These are phyloP conservation scores for Carlito syrichta DNA, from an alignment of 2,113 vertebrate genomes.

Conservation along the genomic window DNA sequence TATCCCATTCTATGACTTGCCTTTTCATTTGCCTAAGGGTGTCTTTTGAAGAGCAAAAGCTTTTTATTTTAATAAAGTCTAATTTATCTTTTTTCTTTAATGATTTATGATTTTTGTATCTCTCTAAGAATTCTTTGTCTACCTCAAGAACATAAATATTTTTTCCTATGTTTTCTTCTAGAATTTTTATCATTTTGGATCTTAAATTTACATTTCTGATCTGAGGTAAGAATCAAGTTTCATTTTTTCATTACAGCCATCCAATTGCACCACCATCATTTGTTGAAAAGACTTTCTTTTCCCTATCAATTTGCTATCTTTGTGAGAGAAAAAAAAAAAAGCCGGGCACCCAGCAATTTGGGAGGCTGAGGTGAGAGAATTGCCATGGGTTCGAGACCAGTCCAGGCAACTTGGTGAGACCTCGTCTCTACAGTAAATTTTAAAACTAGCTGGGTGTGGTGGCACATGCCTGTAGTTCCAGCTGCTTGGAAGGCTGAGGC, in stretches of 20 bases:
- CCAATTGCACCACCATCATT: not conserved
- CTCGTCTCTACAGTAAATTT: no score
- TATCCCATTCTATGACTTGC: not conserved
- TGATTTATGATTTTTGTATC: not conserved
- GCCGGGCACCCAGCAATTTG: no score
- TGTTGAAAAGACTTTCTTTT: not conserved
- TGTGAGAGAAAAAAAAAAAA: no score
- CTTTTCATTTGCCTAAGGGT: not conserved
- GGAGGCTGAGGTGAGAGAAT: no score
- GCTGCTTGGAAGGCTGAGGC: no score
- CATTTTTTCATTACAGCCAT: not conserved
- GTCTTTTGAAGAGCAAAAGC: not conserved
- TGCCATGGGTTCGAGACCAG: no score
- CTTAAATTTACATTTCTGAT: not conserved
- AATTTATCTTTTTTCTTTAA: not conserved
- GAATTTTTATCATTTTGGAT: not conserved
- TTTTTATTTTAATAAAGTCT: not conserved
- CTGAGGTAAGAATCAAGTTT: not conserved
- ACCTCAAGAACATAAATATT: not conserved
- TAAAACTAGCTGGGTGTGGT: no score
- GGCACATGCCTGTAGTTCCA: no score
- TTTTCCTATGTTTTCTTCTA: not conserved
- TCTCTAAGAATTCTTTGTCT: not conserved
- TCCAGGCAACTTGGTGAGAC: no score
- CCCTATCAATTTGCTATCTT: not conserved